These are phyloP conservation scores for Eurosta solidaginis DNA, from an alignment of 1,140 invertebrate genomes.

Conservation along the genomic window DNA sequence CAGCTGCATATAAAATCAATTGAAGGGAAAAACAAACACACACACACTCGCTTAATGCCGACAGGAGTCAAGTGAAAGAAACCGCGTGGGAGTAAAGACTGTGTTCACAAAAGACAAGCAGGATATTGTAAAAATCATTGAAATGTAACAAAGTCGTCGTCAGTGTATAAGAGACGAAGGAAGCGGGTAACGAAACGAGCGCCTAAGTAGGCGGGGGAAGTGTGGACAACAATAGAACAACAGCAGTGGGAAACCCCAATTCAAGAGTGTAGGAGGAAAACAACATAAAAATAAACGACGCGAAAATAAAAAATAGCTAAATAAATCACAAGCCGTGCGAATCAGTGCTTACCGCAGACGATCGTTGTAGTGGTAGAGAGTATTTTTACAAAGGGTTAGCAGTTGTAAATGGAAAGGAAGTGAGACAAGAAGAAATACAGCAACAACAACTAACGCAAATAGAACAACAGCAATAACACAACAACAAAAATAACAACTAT, in stretches of 20 bases:
- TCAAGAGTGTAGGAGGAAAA: too few relatives aligned
- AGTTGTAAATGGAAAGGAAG: background rate
- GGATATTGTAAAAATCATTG: background rate
- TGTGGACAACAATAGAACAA: too few relatives aligned
- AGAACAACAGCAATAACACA: background rate
- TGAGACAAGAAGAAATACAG: background rate
- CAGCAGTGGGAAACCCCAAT: too few relatives aligned
- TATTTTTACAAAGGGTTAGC: too few relatives aligned
- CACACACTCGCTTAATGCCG: background rate
- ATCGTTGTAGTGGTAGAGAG: too few relatives aligned
- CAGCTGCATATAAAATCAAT: conserved; percentile 23
- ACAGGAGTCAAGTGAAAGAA: background rate
- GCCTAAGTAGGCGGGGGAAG: too few relatives aligned
- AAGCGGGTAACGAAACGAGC: too few relatives aligned
- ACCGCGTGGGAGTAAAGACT: background rate
- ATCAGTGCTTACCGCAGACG: too few relatives aligned
- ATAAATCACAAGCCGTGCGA: too few relatives aligned
- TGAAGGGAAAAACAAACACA: background rate
- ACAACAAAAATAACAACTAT: background rate
- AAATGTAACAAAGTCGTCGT: background rate
- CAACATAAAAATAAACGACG: too few relatives aligned
- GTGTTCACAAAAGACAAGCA: background rate
- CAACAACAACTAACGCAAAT: background rate
- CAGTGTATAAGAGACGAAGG: background rate
- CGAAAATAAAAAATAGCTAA: too few relatives aligned